A percentile compares a stretch with the other conserved stretches of the same genome.
phyloP scores from a whole-genome alignment of 2,113 vertebrate species.

The Epinephelus lanceolatus region DNA sequence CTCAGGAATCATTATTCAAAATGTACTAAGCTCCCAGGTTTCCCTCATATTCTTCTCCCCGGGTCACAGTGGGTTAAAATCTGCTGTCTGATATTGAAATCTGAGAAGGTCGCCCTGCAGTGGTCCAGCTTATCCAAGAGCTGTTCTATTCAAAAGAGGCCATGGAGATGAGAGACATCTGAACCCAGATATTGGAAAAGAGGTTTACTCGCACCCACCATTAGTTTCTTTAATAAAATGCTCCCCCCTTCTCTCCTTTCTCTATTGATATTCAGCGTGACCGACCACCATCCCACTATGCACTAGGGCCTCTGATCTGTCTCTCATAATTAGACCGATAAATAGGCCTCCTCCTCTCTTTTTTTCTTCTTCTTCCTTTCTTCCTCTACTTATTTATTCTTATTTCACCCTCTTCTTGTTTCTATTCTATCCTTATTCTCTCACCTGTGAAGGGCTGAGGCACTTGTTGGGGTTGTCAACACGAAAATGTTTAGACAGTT shows the following conservation, averaged over 20 bases:
- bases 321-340: slow-evolving; percentile 83
- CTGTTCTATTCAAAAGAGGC: slow-evolving; percentile 73
- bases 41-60: slow-evolving; percentile 13
- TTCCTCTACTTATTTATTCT: slow-evolving; percentile 21
- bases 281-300: slow-evolving; percentile 59
- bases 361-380: slow-evolving; percentile 19
- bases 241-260: slow-evolving; percentile 43
- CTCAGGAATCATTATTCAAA: slow-evolving; percentile 15
- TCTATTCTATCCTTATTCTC: neutral
- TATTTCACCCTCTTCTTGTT: slow-evolving; percentile 10
- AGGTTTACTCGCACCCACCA: slow-evolving; percentile 72
- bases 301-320: slow-evolving; percentile 72
- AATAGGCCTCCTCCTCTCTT: slow-evolving; percentile 65
- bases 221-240: slow-evolving; percentile 83
- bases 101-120: slow-evolving; percentile 56
- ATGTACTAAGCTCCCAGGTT: neutral
- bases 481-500: slow-evolving; percentile 30
- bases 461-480: slow-evolving; percentile 46
- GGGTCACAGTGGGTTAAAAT: slow-evolving; percentile 61
- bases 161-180: slow-evolving; percentile 73
- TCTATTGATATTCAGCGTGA: slow-evolving; percentile 80
- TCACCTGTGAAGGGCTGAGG: slow-evolving; percentile 21
- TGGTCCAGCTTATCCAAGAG: slow-evolving; percentile 53
- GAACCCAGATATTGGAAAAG: slow-evolving; percentile 77
- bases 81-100: slow-evolving; percentile 72